phyloP scores from a whole-genome alignment of 2,797 vertebrate genomes.

The Cyprinella venusta region DNA sequence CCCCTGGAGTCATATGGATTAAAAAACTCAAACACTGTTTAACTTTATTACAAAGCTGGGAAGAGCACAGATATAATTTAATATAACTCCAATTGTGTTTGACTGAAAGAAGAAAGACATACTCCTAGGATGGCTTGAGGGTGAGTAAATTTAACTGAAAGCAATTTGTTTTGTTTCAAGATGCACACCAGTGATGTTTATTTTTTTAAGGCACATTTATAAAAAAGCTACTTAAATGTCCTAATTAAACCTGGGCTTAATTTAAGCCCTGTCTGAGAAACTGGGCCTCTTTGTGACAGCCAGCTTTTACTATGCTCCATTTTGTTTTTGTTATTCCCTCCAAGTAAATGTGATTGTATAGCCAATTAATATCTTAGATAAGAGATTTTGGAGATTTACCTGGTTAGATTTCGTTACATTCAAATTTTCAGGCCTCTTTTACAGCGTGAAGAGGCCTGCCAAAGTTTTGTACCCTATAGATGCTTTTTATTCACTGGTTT shows the following conservation, averaged over 20 bases:
- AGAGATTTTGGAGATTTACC: slow-evolving; percentile 2
- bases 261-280: neutral
- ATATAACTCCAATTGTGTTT: too few species aligned
- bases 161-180: neutral
- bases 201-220: neutral
- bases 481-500: slow-evolving; percentile 4
- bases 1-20: neutral
- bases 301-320: neutral
- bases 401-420: slow-evolving; percentile 13
- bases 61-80: neutral
- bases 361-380: neutral
- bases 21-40: neutral
- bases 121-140: too few species aligned
- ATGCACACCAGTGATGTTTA: neutral
- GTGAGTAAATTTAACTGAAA: too few species aligned
- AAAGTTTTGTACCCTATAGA: neutral
- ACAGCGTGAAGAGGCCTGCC: neutral
- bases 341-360: slow-evolving; percentile 1
- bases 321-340: slow-evolving; percentile 17
- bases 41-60: neutral
- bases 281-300: neutral
- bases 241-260: neutral
- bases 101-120: too few species aligned
- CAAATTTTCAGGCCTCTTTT: neutral
- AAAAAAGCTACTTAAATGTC: neutral